Evolutionary conservation across 2,113 vertebrate species (phyloP).

Genomic region (Crotophaga sulcirostris): DNA sequence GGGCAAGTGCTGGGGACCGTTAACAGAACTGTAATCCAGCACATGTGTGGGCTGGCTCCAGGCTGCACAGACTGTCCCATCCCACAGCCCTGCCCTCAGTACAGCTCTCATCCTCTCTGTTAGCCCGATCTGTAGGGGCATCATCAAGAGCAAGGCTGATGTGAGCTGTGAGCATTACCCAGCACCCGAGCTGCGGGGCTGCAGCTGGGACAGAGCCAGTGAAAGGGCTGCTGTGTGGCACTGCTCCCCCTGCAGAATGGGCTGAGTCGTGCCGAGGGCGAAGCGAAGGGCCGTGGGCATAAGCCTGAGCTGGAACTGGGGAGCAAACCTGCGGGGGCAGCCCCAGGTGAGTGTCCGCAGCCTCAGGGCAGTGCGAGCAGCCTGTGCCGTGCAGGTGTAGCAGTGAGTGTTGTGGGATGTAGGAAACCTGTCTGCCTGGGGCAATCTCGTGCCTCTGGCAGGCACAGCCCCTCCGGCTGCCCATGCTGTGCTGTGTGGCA

Average conservation of each 20-base stretch:
- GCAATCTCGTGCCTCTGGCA: too few relatives aligned
- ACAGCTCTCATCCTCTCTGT: too few relatives aligned
- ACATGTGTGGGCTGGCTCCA: neutral
- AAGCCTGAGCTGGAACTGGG: rapidly evolving
- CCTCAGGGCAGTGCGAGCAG: rapidly evolving
- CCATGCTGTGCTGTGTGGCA: rapidly evolving
- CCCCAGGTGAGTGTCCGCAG: neutral
- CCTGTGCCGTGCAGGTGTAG: neutral
- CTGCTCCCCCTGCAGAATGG: rapidly evolving
- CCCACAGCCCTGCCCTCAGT: neutral
- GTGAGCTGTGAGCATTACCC: neutral
- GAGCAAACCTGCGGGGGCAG: rapidly evolving
- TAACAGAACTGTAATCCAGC: too few relatives aligned
- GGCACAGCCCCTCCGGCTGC: neutral
- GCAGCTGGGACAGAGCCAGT: neutral
- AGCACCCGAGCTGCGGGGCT: neutral
- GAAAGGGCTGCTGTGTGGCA: neutral
- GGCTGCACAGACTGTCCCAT: neutral
- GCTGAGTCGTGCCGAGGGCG: neutral
- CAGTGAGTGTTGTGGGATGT: rapidly evolving
- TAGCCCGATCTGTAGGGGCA: rapidly evolving
- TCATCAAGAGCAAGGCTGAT: rapidly evolving
- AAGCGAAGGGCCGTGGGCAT: rapidly evolving
- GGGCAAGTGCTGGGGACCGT: rapidly evolving
- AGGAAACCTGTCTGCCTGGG: rapidly evolving